Evolutionary conservation across 2,113 vertebrate species (phyloP).

Genomic region (Struthidea cinerea): DNA sequence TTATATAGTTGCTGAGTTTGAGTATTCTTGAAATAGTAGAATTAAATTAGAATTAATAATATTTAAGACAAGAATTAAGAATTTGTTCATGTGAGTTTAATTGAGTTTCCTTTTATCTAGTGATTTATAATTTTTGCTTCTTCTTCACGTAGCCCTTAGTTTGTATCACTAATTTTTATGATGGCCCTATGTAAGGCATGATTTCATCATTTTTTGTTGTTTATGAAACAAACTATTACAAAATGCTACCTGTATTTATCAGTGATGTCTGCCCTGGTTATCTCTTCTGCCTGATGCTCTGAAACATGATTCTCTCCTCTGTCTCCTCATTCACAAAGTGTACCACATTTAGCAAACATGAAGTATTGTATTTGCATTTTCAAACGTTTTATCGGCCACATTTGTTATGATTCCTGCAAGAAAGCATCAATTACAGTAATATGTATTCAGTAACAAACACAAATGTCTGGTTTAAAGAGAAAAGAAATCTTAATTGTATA

Average conservation of each 20-base stretch:
- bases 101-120: not conserved
- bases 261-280: not conserved
- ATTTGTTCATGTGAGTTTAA: not conserved
- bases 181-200: not conserved
- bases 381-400: not conserved
- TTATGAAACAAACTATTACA: not conserved
- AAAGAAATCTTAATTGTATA: not conserved
- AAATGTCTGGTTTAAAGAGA: not conserved
- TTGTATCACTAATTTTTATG: not conserved
- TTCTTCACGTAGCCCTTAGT: not conserved
- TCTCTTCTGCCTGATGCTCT: not conserved
- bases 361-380: not conserved
- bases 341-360: not conserved
- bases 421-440: not conserved
- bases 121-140: not conserved
- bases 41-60: not conserved
- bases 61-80: not conserved
- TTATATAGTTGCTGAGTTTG: not conserved
- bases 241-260: not conserved
- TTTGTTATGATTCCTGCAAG: not conserved
- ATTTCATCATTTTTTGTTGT: not conserved
- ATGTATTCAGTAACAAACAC: not conserved
- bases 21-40: not conserved
- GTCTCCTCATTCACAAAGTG: not conserved
- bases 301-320: not conserved